Conservation (phyloP, 92 coral and sea anemone species). For the Phenganax marumi region DNA sequence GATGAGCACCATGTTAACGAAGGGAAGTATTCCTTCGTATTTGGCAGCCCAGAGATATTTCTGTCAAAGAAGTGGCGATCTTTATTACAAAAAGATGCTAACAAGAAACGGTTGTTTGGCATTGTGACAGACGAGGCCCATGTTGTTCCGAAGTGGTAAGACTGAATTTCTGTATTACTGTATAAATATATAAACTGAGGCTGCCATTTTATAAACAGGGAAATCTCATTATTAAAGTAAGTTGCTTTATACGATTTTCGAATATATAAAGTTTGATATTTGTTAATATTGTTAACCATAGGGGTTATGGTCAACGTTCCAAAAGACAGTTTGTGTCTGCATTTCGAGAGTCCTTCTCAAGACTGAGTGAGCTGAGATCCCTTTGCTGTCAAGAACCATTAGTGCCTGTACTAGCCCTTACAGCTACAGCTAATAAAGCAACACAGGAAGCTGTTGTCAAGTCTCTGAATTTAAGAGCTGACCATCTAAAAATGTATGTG, state of each 20-base stretch:
- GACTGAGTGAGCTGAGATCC: constrained; percentile 46
- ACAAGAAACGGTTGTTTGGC: constrained; percentile 10
- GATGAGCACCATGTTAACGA: background rate
- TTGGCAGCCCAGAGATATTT: background rate
- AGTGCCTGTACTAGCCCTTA: constrained; percentile 40
- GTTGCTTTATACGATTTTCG: too few species aligned
- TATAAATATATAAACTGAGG: too few species aligned
- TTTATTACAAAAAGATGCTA: background rate
- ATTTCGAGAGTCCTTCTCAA: constrained; percentile 33
- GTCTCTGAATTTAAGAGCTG: constrained; percentile 5
- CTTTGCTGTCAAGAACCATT: constrained; percentile 7
- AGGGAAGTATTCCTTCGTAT: constrained; percentile 12
- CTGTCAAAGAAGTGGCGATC: background rate
- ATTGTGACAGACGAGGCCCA: constrained; percentile 20
- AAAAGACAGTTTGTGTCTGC: too few species aligned
- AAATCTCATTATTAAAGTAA: too few species aligned
- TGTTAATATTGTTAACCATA: too few species aligned
- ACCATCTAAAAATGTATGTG: background rate
- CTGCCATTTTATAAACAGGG: too few species aligned
- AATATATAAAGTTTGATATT: too few species aligned
- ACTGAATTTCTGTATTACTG: too few species aligned
- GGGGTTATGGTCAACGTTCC: too few species aligned
- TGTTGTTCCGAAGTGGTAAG: constrained; percentile 29
- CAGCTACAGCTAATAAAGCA: constrained; percentile 38
- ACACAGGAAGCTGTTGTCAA: background rate